These are phyloP conservation scores for Phrynocephalus versicolor DNA, from an alignment of 2,113 vertebrate species.

Conservation along the genomic window DNA sequence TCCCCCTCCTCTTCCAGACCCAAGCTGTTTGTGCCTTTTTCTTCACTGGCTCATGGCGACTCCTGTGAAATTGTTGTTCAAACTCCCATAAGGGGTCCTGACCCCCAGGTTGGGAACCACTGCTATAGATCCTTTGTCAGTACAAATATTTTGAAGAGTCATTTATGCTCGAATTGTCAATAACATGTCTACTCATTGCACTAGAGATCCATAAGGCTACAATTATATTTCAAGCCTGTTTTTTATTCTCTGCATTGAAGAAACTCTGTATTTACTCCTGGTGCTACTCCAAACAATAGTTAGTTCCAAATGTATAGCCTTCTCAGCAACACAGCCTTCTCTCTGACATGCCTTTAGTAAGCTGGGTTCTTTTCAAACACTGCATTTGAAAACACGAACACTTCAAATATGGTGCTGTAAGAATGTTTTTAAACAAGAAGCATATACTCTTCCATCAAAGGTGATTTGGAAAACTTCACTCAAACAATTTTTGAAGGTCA, in stretches of 20 bases:
- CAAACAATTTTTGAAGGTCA: constrained; percentile 10
- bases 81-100: background rate
- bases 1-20: too few species aligned
- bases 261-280: constrained; percentile 23
- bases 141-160: constrained; percentile 20
- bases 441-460: background rate
- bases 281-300: constrained; percentile 19
- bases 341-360: constrained; percentile 11
- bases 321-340: constrained; percentile 24
- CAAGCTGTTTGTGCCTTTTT: too few species aligned
- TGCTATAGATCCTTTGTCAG: background rate
- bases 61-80: too few species aligned
- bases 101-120: background rate
- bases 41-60: too few species aligned
- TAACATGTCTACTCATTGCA: background rate
- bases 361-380: background rate
- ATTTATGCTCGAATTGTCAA: background rate
- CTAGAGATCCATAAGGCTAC: constrained; percentile 25
- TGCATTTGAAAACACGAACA: background rate
- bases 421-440: background rate
- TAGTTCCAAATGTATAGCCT: constrained; percentile 24
- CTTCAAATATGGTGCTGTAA: constrained; percentile 1
- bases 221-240: constrained; percentile 18
- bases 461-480: background rate
- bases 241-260: background rate